Evolutionary conservation across 2,113 vertebrate species (phyloP).

Genomic region (Ailurus styani): DNA sequence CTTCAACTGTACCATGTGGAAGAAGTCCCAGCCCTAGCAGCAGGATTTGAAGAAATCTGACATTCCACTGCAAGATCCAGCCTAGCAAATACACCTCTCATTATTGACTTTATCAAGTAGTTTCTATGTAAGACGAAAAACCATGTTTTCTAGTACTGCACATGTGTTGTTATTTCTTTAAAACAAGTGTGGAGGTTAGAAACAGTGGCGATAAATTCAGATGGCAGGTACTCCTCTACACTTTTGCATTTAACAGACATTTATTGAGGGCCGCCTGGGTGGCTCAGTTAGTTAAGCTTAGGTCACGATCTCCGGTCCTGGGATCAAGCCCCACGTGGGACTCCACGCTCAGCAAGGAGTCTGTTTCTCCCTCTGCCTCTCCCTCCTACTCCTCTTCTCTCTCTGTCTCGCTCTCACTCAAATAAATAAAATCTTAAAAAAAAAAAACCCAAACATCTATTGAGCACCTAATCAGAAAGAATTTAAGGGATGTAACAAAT

Average conservation of each 20-base stretch:
- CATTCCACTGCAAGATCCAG: not conserved
- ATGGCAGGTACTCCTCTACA: not conserved
- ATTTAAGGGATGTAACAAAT: not conserved
- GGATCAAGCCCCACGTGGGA: not conserved
- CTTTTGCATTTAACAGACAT: not conserved
- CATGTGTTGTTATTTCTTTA: not conserved
- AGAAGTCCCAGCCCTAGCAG: not conserved
- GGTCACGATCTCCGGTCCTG: not conserved
- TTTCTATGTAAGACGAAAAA: constrained; percentile 9
- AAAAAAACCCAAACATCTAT: not conserved
- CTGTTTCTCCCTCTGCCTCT: not conserved
- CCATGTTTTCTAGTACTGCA: not conserved
- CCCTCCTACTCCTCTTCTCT: not conserved
- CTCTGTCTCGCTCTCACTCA: not conserved
- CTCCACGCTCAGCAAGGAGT: not conserved
- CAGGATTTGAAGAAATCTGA: not conserved
- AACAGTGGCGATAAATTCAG: not conserved
- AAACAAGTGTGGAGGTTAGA: not conserved
- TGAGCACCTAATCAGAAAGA: not conserved
- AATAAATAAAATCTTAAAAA: too few species aligned
- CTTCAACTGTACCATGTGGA: not conserved
- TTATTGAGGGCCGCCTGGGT: not conserved
- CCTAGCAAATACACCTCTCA: not conserved
- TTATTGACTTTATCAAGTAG: not conserved
- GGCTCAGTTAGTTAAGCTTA: not conserved